Conservation (phyloP, 2,888 invertebrate genomes). For the Synergus umbraculus region DNA sequence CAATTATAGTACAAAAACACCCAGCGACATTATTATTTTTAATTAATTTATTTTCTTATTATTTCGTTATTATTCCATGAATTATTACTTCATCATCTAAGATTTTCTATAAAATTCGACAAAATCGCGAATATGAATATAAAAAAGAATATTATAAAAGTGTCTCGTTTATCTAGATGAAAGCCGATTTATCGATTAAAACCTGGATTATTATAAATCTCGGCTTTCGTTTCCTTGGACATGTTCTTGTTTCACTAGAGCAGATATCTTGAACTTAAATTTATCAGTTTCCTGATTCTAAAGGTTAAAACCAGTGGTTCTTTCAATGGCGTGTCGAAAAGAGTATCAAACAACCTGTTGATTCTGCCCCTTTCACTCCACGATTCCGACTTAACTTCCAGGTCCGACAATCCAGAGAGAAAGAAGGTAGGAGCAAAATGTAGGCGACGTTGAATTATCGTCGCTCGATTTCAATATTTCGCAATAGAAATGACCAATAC, state of each 20-base stretch:
- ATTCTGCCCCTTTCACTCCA: slow-evolving; percentile 64
- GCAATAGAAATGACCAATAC: background rate
- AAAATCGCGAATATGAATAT: background rate
- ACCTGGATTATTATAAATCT: background rate
- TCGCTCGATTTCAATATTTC: slow-evolving; percentile 12
- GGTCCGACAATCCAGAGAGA: background rate
- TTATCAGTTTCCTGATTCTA: background rate
- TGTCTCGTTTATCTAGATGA: background rate
- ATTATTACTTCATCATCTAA: too few species aligned
- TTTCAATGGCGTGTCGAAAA: slow-evolving; percentile 48
- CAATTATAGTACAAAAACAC: background rate
- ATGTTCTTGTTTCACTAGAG: slow-evolving; percentile 2
- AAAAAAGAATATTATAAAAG: background rate
- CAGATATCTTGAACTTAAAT: background rate
- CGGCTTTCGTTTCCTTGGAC: background rate
- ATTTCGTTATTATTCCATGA: too few species aligned
- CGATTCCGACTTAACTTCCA: slow-evolving; percentile 24
- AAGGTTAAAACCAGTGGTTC: slow-evolving; percentile 18
- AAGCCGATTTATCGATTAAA: background rate
- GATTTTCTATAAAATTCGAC: background rate
- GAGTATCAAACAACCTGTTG: slow-evolving; percentile 63
- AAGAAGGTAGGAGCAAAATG: slow-evolving; percentile 20
- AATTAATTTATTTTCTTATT: background rate
- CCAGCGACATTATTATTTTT: background rate
- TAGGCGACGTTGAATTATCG: slow-evolving; percentile 18